Evolutionary conservation across 2,113 vertebrate species (phyloP).

Genomic region (Andinoacara biseriatus): DNA sequence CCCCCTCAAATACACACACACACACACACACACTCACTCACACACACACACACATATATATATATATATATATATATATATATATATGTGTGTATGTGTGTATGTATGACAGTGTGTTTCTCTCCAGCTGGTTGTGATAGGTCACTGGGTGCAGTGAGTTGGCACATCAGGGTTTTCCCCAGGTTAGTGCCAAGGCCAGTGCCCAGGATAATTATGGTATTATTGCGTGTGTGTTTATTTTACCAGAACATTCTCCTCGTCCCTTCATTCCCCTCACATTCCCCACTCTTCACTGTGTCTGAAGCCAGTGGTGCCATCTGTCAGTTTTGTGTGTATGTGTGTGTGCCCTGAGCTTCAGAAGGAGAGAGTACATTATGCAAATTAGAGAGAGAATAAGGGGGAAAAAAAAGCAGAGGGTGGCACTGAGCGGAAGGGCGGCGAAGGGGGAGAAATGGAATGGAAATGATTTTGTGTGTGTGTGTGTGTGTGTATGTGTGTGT

Average conservation of each 20-base stretch:
- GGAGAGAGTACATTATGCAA: constrained; percentile 73
- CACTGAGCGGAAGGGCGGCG: constrained; percentile 50
- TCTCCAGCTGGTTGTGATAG: constrained; percentile 58
- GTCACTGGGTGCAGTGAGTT: constrained; percentile 73
- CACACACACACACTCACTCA: too few relatives aligned
- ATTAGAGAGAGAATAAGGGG: constrained; percentile 46
- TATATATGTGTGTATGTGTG: neutral
- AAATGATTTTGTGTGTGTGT: constrained; percentile 53
- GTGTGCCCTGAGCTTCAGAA: constrained; percentile 48
- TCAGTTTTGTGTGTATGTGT: constrained; percentile 50
- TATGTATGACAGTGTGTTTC: constrained; percentile 30
- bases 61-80: constrained; percentile 2
- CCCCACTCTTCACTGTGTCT: constrained; percentile 58
- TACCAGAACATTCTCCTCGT: constrained; percentile 69
- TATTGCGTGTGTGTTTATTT: constrained; percentile 71
- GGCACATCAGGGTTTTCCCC: constrained; percentile 76
- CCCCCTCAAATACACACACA: too few relatives aligned
- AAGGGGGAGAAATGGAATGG: constrained; percentile 56
- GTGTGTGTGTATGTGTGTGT: constrained; percentile 14
- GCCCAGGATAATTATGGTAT: constrained; percentile 74
- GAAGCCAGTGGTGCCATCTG: constrained; percentile 79
- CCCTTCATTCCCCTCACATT: constrained; percentile 67
- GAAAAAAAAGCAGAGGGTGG: constrained; percentile 53
- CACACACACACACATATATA: neutral
- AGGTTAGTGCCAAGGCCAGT: constrained; percentile 72